phyloP scores from a whole-genome alignment of 2,797 vertebrate genomes.

The Champsocephalus esox region DNA sequence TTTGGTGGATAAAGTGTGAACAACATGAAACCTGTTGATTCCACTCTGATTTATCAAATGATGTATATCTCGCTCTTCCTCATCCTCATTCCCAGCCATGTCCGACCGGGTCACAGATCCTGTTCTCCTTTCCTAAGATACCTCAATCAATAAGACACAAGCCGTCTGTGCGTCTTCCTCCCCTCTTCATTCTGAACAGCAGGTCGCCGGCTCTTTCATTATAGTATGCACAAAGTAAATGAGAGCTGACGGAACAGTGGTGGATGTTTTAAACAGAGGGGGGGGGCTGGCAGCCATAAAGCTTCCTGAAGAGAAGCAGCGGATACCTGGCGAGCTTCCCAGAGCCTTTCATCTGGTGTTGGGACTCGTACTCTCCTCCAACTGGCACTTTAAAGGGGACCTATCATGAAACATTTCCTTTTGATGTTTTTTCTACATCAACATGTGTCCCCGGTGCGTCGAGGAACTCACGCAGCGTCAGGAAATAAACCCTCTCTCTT shows the following conservation, averaged over 20 bases:
- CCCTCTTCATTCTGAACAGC: conserved; percentile 37
- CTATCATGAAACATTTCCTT: no score
- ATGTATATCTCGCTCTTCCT: no score
- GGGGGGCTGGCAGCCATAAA: conserved; percentile 10
- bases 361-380: conserved; percentile 31
- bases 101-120: conserved; percentile 15
- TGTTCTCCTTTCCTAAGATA: conserved; percentile 34
- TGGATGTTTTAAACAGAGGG: conserved; percentile 25
- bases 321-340: conserved; percentile 54
- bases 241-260: conserved; percentile 42
- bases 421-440: no score
- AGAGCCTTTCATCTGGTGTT: conserved; percentile 45
- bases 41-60: no score
- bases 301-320: conserved; percentile 43
- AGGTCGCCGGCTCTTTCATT: conserved; percentile 52
- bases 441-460: no score
- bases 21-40: no score
- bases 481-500: no score
- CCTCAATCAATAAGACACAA: conserved; percentile 35
- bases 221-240: conserved; percentile 52
- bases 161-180: conserved; percentile 20
- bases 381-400: neutral
- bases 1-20: no score
- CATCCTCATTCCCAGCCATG: no score
- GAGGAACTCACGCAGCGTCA: no score